These are phyloP conservation scores for Phenganax stokvisi DNA, from an alignment of 92 coral and sea anemone species.

Conservation along the genomic window DNA sequence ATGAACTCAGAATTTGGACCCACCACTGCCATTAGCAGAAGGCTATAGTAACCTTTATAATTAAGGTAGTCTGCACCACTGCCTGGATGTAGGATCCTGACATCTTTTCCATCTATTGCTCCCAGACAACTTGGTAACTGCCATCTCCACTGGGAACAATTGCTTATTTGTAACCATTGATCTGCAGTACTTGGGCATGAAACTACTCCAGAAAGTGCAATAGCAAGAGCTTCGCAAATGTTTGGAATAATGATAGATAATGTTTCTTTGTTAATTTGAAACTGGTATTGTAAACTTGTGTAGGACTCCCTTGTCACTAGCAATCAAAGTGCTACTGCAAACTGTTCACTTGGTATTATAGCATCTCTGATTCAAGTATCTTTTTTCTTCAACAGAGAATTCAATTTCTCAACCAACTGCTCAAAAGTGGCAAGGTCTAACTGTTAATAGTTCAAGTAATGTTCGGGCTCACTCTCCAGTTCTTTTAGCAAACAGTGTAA, in stretches of 20 bases:
- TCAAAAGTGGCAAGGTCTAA: conserved; percentile 44
- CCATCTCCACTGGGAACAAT: conserved; percentile 34
- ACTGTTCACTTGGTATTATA: conserved; percentile 53
- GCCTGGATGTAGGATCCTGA: conserved; percentile 44
- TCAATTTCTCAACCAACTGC: neutral
- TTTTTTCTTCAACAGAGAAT: conserved; percentile 12
- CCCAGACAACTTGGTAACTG: conserved; percentile 51
- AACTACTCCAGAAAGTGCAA: conserved; percentile 9
- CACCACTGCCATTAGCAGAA: conserved; percentile 57
- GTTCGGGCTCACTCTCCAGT: no score
- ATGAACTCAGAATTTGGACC: conserved; percentile 52
- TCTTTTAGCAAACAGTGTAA: no score
- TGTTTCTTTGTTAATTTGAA: conserved; percentile 49
- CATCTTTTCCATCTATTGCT: conserved; percentile 59
- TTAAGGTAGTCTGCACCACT: conserved; percentile 43
- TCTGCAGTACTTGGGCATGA: conserved; percentile 33
- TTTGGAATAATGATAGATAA: conserved; percentile 43
- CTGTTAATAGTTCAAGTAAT: neutral
- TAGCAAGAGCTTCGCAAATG: conserved; percentile 45
- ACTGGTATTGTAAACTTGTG: conserved; percentile 62
- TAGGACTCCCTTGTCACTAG: conserved; percentile 59
- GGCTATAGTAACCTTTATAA: conserved; percentile 53
- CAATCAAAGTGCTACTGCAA: conserved; percentile 55
- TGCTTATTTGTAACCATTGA: conserved; percentile 33
- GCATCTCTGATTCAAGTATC: conserved; percentile 30